Conservation (phyloP, 2,797 vertebrate genomes). For the Acomys russatus region DNA sequence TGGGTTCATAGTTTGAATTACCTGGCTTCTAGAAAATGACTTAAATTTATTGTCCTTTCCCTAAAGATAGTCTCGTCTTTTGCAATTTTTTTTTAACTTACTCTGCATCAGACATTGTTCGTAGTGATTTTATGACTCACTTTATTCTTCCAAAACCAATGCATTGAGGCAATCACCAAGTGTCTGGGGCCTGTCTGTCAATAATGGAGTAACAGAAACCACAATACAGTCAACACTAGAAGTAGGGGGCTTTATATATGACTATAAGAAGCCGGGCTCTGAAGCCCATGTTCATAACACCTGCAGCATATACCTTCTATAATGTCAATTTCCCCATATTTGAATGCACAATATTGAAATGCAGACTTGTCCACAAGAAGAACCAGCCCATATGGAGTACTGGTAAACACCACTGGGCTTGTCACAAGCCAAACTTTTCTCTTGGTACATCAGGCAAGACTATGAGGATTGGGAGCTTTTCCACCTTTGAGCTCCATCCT, state of each 20-base stretch:
- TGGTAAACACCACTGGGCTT: background rate
- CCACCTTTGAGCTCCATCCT: background rate
- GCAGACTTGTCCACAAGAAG: background rate
- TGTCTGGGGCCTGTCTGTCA: background rate
- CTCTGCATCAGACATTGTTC: background rate
- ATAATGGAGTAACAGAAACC: background rate
- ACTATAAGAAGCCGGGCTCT: background rate
- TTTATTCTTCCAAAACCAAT: constrained; percentile 17
- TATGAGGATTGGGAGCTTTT: background rate
- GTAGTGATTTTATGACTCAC: constrained; percentile 6
- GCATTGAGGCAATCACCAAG: background rate
- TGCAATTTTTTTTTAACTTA: constrained; percentile 9
- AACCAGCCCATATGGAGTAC: background rate
- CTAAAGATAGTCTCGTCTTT: constrained; percentile 4
- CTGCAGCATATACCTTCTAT: background rate
- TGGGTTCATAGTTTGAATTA: background rate
- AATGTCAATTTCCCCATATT: background rate
- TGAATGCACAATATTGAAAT: background rate
- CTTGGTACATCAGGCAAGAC: background rate
- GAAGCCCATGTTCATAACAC: background rate
- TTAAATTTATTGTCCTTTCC: constrained; percentile 43
- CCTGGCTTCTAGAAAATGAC: constrained; percentile 45
- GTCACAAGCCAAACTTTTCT: background rate
- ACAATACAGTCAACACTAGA: background rate
- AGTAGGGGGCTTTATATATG: background rate